phyloP scores from a whole-genome alignment of 1,140 invertebrate species.

The Tachypleus tridentatus region DNA sequence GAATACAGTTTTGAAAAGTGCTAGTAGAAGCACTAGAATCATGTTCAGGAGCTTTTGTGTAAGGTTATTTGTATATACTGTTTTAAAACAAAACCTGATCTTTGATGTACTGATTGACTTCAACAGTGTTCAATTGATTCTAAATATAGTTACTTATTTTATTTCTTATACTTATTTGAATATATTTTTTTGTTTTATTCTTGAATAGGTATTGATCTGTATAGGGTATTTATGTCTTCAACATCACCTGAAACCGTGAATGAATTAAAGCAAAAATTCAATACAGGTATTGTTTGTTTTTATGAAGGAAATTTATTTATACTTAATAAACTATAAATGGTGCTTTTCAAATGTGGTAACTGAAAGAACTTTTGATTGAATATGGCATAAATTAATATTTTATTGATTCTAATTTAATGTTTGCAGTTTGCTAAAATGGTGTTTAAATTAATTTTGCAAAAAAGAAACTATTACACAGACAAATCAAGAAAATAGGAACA shows the following conservation, averaged over 20 bases:
- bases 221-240: constrained; percentile 53
- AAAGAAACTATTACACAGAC: no score
- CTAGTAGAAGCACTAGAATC: no score
- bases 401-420: no score
- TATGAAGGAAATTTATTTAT: constrained; percentile 1
- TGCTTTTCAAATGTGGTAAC: constrained; percentile 10
- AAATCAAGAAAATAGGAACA: no score
- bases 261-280: constrained; percentile 49
- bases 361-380: no score
- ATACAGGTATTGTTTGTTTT: constrained; percentile 40
- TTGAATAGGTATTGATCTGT: constrained; percentile 44
- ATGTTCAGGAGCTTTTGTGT: no score
- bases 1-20: no score
- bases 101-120: constrained; percentile 2
- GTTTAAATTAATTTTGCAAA: no score
- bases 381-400: no score
- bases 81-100: no score
- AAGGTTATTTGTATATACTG: no score
- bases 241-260: constrained; percentile 48
- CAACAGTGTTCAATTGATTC: constrained; percentile 4
- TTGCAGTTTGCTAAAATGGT: no score
- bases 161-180: neutral
- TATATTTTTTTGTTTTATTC: constrained; percentile 2
- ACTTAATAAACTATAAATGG: neutral
- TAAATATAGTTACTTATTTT: neutral